A percentile compares a stretch with the other conserved stretches of the same genome.
These are phyloP conservation scores for Siniperca scherzeri DNA, from an alignment of 2,797 vertebrate species.

Conservation along the genomic window DNA sequence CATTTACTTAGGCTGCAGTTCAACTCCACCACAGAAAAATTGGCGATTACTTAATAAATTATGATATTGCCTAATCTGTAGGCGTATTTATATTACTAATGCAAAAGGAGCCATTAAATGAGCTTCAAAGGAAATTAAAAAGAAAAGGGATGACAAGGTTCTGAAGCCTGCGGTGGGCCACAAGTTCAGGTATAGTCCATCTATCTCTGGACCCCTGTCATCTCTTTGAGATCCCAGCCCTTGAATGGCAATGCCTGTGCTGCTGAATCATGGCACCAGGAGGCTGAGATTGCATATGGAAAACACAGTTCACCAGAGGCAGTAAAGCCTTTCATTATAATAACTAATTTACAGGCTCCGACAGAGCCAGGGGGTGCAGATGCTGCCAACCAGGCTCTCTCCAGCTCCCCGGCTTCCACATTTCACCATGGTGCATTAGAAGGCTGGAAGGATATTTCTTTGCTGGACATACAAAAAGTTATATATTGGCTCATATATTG, in stretches of 20 bases:
- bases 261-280: slow-evolving; percentile 62
- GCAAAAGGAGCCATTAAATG: slow-evolving; percentile 15
- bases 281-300: slow-evolving; percentile 67
- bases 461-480: slow-evolving; percentile 71
- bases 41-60: slow-evolving; percentile 24
- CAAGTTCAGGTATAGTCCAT: slow-evolving; percentile 43
- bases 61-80: slow-evolving; percentile 19
- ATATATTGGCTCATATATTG: slow-evolving; percentile 76
- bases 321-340: slow-evolving; percentile 81
- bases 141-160: slow-evolving; percentile 16
- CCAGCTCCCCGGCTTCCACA: slow-evolving; percentile 52
- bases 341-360: slow-evolving; percentile 79
- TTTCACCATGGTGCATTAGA: slow-evolving; percentile 69
- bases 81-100: slow-evolving; percentile 40
- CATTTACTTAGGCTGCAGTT: slow-evolving; percentile 26
- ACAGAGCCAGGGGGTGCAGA: slow-evolving; percentile 68
- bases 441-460: slow-evolving; percentile 65
- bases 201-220: slow-evolving; percentile 35
- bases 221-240: slow-evolving; percentile 17
- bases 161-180: slow-evolving; percentile 1
- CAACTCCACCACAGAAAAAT: background rate
- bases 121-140: slow-evolving; percentile 42
- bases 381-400: slow-evolving; percentile 73
- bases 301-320: slow-evolving; percentile 73
- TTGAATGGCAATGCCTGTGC: slow-evolving; percentile 39